phyloP scores from a whole-genome alignment of 1,140 invertebrate genomes.

The Drosophila grimshawi region DNA sequence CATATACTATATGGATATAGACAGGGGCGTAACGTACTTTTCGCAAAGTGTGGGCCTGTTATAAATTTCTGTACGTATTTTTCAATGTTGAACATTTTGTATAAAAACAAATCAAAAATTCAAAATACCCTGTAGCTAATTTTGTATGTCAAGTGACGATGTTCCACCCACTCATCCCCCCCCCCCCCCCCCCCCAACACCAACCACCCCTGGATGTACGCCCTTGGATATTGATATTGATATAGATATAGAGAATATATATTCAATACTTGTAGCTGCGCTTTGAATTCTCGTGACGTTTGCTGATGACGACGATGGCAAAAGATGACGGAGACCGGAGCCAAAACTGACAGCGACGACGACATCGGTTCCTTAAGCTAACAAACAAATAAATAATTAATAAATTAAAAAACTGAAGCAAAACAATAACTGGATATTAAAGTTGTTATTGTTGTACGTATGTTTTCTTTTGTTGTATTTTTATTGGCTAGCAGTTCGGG shows the following conservation, averaged over 20 bases:
- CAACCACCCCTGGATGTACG: too few relatives aligned
- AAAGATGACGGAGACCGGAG: constrained; percentile 41
- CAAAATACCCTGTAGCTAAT: too few relatives aligned
- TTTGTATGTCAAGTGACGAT: too few relatives aligned
- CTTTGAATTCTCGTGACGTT: constrained; percentile 53
- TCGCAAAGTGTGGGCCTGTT: too few relatives aligned
- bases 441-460: constrained; percentile 22
- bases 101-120: too few relatives aligned
- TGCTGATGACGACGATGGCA: constrained; percentile 39
- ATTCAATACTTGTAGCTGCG: constrained; percentile 8
- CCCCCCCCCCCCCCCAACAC: too few relatives aligned
- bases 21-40: too few relatives aligned
- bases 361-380: constrained; percentile 54
- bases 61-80: too few relatives aligned
- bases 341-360: constrained; percentile 23
- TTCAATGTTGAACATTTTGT: too few relatives aligned
- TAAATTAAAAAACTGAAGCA: constrained; percentile 68
- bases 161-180: too few relatives aligned
- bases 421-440: constrained; percentile 19
- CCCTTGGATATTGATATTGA: neutral
- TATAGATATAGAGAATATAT: neutral
- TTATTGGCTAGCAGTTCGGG: constrained; percentile 32
- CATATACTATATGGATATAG: too few relatives aligned
- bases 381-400: constrained; percentile 73
- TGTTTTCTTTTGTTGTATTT: constrained; percentile 54